These are phyloP conservation scores for Amiota communis DNA, from an alignment of 2,888 invertebrate genomes.

Conservation along the genomic window DNA sequence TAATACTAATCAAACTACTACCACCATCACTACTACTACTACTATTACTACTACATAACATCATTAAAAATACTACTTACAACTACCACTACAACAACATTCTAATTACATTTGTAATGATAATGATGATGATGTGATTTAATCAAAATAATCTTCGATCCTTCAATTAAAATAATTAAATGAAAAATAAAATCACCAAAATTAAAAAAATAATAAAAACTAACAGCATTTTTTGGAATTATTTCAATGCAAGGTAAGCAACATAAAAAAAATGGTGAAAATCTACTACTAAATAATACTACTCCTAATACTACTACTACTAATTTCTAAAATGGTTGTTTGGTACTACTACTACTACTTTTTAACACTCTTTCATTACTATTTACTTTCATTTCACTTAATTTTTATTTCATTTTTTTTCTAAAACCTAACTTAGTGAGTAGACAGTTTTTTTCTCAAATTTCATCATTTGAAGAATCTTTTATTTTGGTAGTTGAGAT, in stretches of 20 bases:
- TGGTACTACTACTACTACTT: conserved; percentile 52
- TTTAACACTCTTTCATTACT: conserved; percentile 23
- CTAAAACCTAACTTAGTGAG: not conserved
- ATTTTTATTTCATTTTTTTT: conserved; percentile 43
- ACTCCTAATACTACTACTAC: conserved; percentile 46
- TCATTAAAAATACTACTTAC: conserved; percentile 30
- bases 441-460: no score
- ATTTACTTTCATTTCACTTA: conserved; percentile 33
- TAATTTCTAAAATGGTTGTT: conserved; percentile 67
- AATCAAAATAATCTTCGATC: no score
- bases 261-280: conserved; percentile 59
- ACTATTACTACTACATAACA: conserved; percentile 43
- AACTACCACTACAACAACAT: conserved; percentile 30
- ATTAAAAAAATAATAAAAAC: conserved; percentile 58
- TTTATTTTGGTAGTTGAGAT: conserved; percentile 15
- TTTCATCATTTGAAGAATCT: not conserved
- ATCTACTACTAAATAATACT: conserved; percentile 40
- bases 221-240: conserved; percentile 97
- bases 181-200: conserved; percentile 52
- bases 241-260: conserved; percentile 99
- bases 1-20: conserved; percentile 40
- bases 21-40: conserved; percentile 47
- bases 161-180: conserved; percentile 26
- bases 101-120: conserved; percentile 20
- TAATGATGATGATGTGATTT: no score